Percentiles rank a stretch among this genome's conserved stretches.
phyloP scores from a whole-genome alignment of 2,888 invertebrate species.

The Ischnura elegans region DNA sequence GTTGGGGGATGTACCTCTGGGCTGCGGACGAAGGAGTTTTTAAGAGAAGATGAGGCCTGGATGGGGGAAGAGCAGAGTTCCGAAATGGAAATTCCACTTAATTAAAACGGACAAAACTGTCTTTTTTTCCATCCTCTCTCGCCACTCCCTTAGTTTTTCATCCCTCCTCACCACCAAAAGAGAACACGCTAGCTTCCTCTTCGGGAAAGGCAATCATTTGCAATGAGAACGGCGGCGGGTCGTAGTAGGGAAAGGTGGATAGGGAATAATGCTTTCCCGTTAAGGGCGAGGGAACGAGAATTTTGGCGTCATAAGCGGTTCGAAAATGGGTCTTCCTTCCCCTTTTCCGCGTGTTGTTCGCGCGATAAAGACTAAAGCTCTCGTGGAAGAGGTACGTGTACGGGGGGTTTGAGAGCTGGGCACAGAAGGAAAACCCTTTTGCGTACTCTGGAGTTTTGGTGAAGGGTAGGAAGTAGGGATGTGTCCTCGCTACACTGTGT shows the following conservation, averaged over 20 bases:
- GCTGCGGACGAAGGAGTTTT: not conserved
- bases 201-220: slow-evolving; percentile 61
- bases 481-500: not conserved
- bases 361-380: slow-evolving; percentile 54
- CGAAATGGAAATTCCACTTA: slow-evolving; percentile 64
- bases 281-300: not conserved
- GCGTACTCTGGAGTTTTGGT: not conserved
- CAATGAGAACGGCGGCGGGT: not conserved
- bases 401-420: not conserved
- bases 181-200: slow-evolving; percentile 18
- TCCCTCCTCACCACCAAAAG: not conserved
- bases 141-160: not conserved
- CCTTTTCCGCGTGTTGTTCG: slow-evolving; percentile 55
- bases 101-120: slow-evolving; percentile 65
- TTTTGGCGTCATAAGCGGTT: slow-evolving; percentile 42
- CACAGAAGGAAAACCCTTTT: not conserved
- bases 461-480: not conserved
- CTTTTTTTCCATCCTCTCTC: not conserved
- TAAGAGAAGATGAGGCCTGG: not conserved
- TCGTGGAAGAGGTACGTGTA: slow-evolving; percentile 26
- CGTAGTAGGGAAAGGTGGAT: not conserved
- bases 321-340: slow-evolving; percentile 27
- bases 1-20: not conserved
- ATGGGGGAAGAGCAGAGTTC: slow-evolving; percentile 39
- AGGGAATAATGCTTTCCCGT: not conserved